A percentile compares a stretch with the other conserved stretches of the same genome.
Evolutionary conservation across 2,113 vertebrate genomes (phyloP).

Genomic region (Cranoglanis bouderius): DNA sequence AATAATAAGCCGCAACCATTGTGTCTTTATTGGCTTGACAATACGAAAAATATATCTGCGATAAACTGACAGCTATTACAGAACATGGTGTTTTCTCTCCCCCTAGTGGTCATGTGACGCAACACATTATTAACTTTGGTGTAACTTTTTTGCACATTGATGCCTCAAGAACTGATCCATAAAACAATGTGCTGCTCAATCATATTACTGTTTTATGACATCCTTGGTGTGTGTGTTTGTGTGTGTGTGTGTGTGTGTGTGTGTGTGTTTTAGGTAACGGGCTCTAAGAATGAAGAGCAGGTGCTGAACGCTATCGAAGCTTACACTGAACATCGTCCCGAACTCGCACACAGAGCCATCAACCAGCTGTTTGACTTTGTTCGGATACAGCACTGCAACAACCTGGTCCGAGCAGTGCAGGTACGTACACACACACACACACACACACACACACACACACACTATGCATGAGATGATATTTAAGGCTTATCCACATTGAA

Average conservation of each 20-base stretch:
- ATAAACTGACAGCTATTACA: neutral
- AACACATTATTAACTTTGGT: neutral
- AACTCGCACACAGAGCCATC: constrained; percentile 92
- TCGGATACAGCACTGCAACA: constrained; percentile 91
- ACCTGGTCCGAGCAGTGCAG: constrained; percentile 89
- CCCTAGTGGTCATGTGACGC: neutral
- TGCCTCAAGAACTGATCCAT: neutral
- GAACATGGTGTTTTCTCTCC: neutral
- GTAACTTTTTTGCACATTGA: neutral
- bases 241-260: neutral
- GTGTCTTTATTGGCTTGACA: neutral
- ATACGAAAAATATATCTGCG: neutral
- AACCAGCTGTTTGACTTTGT: constrained; percentile 96
- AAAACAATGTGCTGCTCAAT: neutral
- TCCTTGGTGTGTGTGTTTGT: neutral
- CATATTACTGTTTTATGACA: neutral
- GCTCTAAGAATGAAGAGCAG: constrained; percentile 94
- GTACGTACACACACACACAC: constrained; percentile 61
- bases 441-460: constrained; percentile 1
- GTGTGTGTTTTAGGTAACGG: constrained; percentile 81
- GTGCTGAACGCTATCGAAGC: constrained; percentile 94
- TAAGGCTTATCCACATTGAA: neutral
- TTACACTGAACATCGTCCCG: constrained; percentile 91
- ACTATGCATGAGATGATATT: neutral
- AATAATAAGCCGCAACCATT: neutral